Evolutionary conservation across 2,888 invertebrate species (phyloP).

Genomic region (Acholoe squamosa): DNA sequence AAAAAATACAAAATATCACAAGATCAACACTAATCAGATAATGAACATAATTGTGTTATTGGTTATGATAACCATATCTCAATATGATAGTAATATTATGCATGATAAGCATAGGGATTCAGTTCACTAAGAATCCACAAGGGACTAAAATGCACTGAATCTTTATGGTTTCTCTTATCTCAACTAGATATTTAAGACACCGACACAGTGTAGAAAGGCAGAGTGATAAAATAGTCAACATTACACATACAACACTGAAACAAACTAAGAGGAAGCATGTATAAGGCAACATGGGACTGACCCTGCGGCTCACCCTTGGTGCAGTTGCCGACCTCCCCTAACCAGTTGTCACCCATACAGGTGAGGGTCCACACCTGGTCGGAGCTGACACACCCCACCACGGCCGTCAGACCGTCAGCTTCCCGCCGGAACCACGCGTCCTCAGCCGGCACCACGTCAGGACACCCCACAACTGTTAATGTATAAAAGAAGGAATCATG

Average conservation of each 20-base stretch:
- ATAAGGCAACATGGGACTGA: background rate
- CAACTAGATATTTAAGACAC: too few species aligned
- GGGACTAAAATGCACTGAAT: too few species aligned
- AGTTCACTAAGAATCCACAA: too few species aligned
- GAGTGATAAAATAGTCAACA: too few species aligned
- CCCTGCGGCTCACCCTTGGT: constrained; percentile 50
- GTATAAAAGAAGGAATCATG: background rate
- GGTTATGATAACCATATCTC: too few species aligned
- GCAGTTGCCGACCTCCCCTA: constrained; percentile 64
- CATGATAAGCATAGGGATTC: too few species aligned
- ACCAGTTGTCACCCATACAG: constrained; percentile 59
- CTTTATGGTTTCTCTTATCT: too few species aligned
- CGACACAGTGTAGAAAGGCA: too few species aligned
- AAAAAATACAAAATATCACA: too few species aligned
- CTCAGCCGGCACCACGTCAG: constrained; percentile 33
- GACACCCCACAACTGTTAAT: constrained; percentile 56
- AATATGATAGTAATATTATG: too few species aligned
- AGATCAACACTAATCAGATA: too few species aligned
- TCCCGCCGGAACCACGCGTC: constrained; percentile 64
- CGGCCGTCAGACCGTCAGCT: constrained; percentile 55
- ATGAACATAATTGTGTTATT: too few species aligned
- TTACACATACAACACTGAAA: background rate
- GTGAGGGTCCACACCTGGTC: constrained; percentile 64
- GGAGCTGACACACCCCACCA: constrained; percentile 58
- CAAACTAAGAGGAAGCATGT: background rate